Conservation (phyloP, 2,888 invertebrate genomes). For the Dryocosmus kuriphilus region DNA sequence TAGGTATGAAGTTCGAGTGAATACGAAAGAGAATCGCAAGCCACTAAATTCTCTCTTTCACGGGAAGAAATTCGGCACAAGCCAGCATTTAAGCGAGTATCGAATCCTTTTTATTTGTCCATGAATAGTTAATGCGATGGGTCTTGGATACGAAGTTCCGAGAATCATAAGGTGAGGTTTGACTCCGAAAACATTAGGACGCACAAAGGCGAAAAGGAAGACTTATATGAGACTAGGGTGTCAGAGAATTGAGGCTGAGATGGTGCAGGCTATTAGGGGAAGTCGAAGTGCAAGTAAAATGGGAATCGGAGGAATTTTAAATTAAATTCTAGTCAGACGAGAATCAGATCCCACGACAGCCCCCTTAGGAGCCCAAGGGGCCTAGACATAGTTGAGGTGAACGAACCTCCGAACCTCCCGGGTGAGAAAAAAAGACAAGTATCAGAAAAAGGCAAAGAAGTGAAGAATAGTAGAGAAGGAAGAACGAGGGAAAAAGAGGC, state of each 20-base stretch:
- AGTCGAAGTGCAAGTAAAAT: conserved; percentile 64
- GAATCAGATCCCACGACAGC: conserved; percentile 50
- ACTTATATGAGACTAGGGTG: conserved; percentile 49
- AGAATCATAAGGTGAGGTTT: conserved; percentile 13
- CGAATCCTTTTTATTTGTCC: conserved; percentile 21
- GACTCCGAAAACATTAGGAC: conserved; percentile 23
- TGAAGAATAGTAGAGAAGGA: conserved; percentile 46
- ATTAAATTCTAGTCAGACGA: conserved; percentile 66
- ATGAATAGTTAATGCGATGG: conserved; percentile 34
- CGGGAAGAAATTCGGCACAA: conserved; percentile 19
- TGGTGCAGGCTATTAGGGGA: conserved; percentile 47
- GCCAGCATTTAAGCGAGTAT: conserved; percentile 6
- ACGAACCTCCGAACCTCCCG: conserved; percentile 75
- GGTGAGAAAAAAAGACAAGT: conserved; percentile 62
- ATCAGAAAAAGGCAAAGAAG: conserved; percentile 62
- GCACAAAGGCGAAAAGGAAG: conserved; percentile 8
- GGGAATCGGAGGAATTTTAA: conserved; percentile 71
- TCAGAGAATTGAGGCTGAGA: conserved; percentile 49
- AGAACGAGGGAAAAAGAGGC: conserved; percentile 48
- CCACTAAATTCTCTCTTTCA: conserved; percentile 18
- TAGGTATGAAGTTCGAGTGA: conserved; percentile 43
- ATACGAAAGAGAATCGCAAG: conserved; percentile 34
- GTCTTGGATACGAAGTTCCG: conserved; percentile 2
- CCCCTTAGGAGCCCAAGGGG: conserved; percentile 48
- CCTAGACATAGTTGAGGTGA: conserved; percentile 73